These are phyloP conservation scores for Oxyura jamaicensis DNA, from an alignment of 2,113 vertebrate genomes.

Conservation along the genomic window DNA sequence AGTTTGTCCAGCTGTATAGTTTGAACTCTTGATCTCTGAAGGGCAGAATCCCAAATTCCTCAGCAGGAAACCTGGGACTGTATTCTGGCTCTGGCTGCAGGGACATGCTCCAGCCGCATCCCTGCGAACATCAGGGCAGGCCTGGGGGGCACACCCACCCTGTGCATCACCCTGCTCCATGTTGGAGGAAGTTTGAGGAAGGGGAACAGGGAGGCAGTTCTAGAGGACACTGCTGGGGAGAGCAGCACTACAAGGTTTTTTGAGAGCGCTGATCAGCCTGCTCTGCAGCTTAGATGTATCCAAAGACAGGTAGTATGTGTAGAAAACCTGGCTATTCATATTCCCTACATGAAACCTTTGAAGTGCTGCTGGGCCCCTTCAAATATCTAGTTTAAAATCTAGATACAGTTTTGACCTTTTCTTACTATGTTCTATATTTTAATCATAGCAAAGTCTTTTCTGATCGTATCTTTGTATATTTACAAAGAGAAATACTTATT, in stretches of 20 bases:
- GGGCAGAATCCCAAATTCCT: neutral
- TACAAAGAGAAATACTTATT: neutral
- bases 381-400: neutral
- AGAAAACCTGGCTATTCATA: neutral
- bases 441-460: neutral
- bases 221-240: neutral
- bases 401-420: neutral
- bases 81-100: rapidly evolving
- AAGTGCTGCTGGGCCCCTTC: neutral
- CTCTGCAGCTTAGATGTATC: neutral
- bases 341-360: neutral
- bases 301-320: neutral
- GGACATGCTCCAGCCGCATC: neutral
- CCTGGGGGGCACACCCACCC: neutral
- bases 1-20: neutral
- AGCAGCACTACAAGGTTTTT: neutral
- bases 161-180: too few relatives aligned
- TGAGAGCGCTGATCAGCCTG: neutral
- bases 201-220: neutral
- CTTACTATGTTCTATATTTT: neutral
- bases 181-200: neutral
- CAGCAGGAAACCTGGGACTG: neutral
- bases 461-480: neutral
- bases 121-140: rapidly evolving
- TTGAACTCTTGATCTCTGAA: neutral